Evolutionary conservation across 2,888 invertebrate species (phyloP).

Genomic region (Hyles lineata): DNA sequence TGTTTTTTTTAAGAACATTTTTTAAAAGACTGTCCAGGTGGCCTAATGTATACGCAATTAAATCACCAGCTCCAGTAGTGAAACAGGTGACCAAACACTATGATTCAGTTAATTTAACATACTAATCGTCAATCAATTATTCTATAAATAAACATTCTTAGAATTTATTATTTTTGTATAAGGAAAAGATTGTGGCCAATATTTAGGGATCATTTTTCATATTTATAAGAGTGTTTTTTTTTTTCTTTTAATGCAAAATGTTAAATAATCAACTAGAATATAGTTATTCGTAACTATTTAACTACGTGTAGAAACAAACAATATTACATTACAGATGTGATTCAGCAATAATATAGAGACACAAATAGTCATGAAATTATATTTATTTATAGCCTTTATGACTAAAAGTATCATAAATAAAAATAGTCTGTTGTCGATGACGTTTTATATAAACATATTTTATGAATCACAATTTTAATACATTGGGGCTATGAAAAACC

Average conservation of each 20-base stretch:
- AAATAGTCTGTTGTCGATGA: too few relatives aligned
- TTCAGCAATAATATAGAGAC: too few relatives aligned
- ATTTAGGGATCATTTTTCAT: not conserved
- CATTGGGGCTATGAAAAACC: not conserved
- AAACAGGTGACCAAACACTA: conserved; percentile 14
- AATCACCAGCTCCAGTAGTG: not conserved
- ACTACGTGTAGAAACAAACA: too few relatives aligned
- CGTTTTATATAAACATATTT: not conserved
- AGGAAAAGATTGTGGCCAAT: not conserved
- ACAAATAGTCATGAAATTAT: too few relatives aligned
- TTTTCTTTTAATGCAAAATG: too few relatives aligned
- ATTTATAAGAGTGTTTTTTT: too few relatives aligned
- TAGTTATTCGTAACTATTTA: too few relatives aligned
- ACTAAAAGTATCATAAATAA: too few relatives aligned
- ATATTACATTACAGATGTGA: too few relatives aligned
- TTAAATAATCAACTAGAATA: too few relatives aligned
- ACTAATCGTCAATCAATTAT: not conserved
- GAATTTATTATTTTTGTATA: not conserved
- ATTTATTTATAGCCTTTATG: too few relatives aligned
- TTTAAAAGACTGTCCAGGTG: conserved; percentile 3
- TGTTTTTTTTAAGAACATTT: not conserved
- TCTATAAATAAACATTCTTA: not conserved
- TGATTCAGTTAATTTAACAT: conserved; percentile 4
- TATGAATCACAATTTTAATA: conserved; percentile 7
- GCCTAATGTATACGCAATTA: not conserved